These are phyloP conservation scores for Lasioglossum lativentre DNA, from an alignment of 2,888 invertebrate species.

Conservation along the genomic window DNA sequence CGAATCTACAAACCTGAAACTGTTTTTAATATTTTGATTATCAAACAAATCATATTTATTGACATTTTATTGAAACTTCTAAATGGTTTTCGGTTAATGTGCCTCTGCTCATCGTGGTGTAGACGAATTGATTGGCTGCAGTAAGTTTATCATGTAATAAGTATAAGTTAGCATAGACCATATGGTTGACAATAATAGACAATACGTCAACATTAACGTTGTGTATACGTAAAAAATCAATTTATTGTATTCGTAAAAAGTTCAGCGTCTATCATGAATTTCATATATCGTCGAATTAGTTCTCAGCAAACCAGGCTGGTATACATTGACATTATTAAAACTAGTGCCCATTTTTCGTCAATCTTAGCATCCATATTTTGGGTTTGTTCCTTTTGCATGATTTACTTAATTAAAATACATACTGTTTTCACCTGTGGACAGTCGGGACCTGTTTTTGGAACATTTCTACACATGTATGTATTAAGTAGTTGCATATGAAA, in stretches of 20 bases:
- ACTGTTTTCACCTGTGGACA: background rate
- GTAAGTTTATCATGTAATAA: conserved; percentile 79
- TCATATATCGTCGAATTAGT: conserved; percentile 22
- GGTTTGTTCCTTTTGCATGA: conserved; percentile 39
- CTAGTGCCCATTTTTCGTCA: conserved; percentile 8
- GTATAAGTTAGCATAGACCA: conserved; percentile 51
- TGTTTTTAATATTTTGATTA: conserved; percentile 24
- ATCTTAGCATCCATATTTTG: conserved; percentile 10
- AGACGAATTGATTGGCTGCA: conserved; percentile 84
- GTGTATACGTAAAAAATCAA: conserved; percentile 31
- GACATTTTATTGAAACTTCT: conserved; percentile 66
- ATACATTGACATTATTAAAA: conserved; percentile 2
- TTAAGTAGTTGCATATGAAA: background rate
- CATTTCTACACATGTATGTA: background rate
- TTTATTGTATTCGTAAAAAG: conserved; percentile 20
- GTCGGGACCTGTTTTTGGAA: conserved; percentile 3
- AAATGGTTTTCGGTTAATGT: conserved; percentile 69
- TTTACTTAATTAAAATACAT: background rate
- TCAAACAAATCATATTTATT: conserved; percentile 53
- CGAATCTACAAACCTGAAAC: background rate
- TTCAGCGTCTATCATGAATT: conserved; percentile 15
- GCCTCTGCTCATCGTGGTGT: conserved; percentile 67
- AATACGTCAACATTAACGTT: conserved; percentile 45
- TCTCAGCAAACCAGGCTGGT: conserved; percentile 6
- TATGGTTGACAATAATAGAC: conserved; percentile 34